Evolutionary conservation across 2,113 vertebrate genomes (phyloP).

Genomic region (Gallinago undulata): DNA sequence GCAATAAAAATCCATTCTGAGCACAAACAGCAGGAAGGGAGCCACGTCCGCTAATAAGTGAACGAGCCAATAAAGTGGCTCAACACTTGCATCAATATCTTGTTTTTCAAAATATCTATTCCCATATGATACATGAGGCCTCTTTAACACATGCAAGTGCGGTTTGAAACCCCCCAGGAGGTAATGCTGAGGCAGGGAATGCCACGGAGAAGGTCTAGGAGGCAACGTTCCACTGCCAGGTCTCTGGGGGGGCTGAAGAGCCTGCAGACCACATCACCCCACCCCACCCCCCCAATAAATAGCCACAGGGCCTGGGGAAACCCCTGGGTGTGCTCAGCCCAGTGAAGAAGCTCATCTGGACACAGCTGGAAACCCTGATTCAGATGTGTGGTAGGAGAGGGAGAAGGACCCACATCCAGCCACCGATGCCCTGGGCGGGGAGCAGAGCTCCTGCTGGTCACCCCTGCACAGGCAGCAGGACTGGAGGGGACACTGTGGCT

Average conservation of each 20-base stretch:
- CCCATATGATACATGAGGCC: background rate
- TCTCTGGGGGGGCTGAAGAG: too few relatives aligned
- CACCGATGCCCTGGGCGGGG: fast-evolving
- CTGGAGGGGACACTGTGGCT: fast-evolving
- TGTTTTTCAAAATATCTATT: conserved; percentile 20
- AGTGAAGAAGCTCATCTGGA: background rate
- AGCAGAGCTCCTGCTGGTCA: background rate
- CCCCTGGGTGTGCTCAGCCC: background rate
- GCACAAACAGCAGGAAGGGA: conserved; percentile 60
- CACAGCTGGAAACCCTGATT: fast-evolving
- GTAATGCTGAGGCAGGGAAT: fast-evolving
- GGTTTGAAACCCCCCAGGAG: background rate
- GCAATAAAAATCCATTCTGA: conserved; percentile 74
- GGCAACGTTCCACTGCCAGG: fast-evolving
- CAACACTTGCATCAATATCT: conserved; percentile 37
- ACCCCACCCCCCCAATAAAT: fast-evolving
- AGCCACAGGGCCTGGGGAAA: background rate
- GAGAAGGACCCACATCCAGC: background rate
- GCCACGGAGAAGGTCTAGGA: fast-evolving
- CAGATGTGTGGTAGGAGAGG: fast-evolving
- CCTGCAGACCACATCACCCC: fast-evolving
- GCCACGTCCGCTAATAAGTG: background rate
- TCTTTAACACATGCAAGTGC: background rate
- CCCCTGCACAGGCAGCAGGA: fast-evolving
- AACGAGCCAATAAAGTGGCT: conserved; percentile 31